Base-by-base conservation (phyloP, 2,888 invertebrate genomes). In the Phorcus lineatus region DNA sequence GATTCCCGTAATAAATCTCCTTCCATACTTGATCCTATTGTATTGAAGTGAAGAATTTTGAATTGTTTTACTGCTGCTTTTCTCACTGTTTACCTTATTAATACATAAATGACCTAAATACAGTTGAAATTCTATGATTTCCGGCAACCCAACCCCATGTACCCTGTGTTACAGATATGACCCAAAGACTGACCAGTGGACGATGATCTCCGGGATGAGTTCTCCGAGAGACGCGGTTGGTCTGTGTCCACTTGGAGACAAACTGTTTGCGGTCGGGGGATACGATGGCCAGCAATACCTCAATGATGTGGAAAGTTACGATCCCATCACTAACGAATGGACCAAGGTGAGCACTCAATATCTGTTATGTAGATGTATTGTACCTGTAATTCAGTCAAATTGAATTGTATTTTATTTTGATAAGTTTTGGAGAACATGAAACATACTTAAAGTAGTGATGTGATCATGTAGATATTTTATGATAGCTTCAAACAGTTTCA, bases 211-310 rank as follows among this genome's bases (percentile, higher is more conserved):
- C 28, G 95, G 96, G 6, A 95, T 98, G 89, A 96, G 96, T 74
- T 95, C 96, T 87, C 97, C 97, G 67, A 94, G 98, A 53, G 98
- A 98, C 94, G 96, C 97, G 6, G 96, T 98, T 82, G 97, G 97
- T 17, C 96, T 97, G 82, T 97, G 97, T 88, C 94, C 97, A 54
- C 95, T 98, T 16, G 98, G 97, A 0, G 96, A 97, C 92, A 94
- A 95, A 86, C 94, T 97, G 80, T 95, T 96, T 75, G 96, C 96
- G 55, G 96, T 97, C 28, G 98, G 98, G 28, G 98, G 98, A 0
- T 98, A 97, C 93, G 97, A 98, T 94, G 98, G 98, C 36, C 96
- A 96, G 90, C 96, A 96, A 88, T 98, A 97, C 93, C 94, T 97
- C 70, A 96, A 96, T 90, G 95, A 96, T 82, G 98, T 97, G 1